These are phyloP conservation scores for Tetanocera ferruginea DNA, from an alignment of 2,888 invertebrate species.

Conservation along the genomic window DNA sequence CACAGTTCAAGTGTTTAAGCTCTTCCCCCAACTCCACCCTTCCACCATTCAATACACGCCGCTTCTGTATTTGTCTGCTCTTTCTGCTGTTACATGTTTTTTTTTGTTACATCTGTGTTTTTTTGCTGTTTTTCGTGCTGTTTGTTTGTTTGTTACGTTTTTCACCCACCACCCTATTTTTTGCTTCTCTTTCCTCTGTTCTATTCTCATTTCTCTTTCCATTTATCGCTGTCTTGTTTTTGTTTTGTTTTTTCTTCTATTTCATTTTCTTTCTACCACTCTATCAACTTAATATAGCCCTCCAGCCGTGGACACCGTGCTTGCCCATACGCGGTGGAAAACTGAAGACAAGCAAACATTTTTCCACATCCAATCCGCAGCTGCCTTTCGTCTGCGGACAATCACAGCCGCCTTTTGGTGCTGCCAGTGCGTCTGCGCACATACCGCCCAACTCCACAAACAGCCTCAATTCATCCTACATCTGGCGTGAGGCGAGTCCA, in stretches of 20 bases:
- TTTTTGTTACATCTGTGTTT: constrained; percentile 41
- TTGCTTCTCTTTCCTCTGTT: not conserved
- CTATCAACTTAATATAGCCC: constrained; percentile 58
- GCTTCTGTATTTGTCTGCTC: too few species aligned
- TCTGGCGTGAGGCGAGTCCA: constrained; percentile 70
- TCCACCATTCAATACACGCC: too few species aligned
- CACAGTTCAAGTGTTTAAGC: too few species aligned
- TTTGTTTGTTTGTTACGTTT: constrained; percentile 33
- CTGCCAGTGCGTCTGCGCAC: constrained; percentile 40
- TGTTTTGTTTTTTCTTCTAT: constrained; percentile 57
- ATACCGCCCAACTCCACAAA: constrained; percentile 64
- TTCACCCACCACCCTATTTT: constrained; percentile 23
- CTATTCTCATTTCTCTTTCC: constrained; percentile 35
- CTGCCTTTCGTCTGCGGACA: constrained; percentile 66
- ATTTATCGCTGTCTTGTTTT: constrained; percentile 49
- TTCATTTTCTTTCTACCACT: constrained; percentile 60
- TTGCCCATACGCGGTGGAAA: constrained; percentile 70
- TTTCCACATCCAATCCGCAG: constrained; percentile 71
- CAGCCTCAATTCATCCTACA: constrained; percentile 69
- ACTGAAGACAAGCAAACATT: constrained; percentile 70
- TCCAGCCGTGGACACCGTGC: constrained; percentile 71
- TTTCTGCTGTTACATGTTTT: not conserved
- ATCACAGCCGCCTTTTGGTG: constrained; percentile 47
- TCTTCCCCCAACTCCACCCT: too few species aligned
- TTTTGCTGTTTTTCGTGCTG: constrained; percentile 35